A percentile compares a stretch with the other conserved stretches of the same genome.
Evolutionary conservation across 2,888 invertebrate species (phyloP).

Genomic region (Hypomecis atomaria): DNA sequence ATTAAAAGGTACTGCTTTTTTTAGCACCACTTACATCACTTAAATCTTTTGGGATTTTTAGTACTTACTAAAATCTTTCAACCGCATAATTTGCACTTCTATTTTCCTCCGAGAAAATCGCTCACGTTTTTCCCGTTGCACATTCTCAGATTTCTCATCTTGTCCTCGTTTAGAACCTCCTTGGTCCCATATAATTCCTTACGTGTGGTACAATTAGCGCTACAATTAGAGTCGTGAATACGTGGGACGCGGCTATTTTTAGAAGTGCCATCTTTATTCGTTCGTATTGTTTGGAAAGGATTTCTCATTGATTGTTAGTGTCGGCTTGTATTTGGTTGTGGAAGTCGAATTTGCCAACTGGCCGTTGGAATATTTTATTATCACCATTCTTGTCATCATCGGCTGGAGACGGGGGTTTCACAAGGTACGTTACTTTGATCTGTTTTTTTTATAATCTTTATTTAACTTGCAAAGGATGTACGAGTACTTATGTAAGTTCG

Average conservation of each 20-base stretch:
- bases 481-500: too few species aligned
- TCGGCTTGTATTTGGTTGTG: slow-evolving; percentile 10
- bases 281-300: slow-evolving; percentile 23
- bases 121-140: background rate
- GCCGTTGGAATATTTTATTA: background rate
- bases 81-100: too few species aligned
- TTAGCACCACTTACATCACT: too few species aligned
- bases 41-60: too few species aligned
- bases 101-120: background rate
- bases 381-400: background rate
- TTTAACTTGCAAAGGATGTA: too few species aligned
- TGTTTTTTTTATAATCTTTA: too few species aligned
- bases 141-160: background rate
- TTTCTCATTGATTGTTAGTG: slow-evolving; percentile 9
- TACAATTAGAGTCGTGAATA: slow-evolving; percentile 40
- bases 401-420: background rate
- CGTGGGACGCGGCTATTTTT: slow-evolving; percentile 40
- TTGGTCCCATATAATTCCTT: slow-evolving; percentile 14
- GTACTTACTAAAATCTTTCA: too few species aligned
- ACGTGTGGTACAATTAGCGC: slow-evolving; percentile 37
- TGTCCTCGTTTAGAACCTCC: slow-evolving; percentile 17
- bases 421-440: background rate
- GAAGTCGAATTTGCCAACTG: background rate
- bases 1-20: too few species aligned
- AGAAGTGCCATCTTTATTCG: slow-evolving; percentile 31